Evolutionary conservation across 2,888 invertebrate species (phyloP).

Genomic region (Elgonia sp.): DNA sequence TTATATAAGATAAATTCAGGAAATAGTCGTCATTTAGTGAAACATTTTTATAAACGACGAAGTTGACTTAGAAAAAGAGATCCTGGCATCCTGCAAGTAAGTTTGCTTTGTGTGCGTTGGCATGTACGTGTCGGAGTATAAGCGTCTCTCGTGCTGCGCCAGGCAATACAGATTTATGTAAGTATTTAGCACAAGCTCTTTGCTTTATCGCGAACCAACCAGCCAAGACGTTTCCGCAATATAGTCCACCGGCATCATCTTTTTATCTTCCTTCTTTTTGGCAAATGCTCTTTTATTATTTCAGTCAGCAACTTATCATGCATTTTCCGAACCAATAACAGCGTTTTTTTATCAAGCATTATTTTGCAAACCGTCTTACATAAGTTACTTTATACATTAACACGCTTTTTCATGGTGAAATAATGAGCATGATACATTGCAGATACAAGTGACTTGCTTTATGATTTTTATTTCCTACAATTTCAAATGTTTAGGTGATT

Average conservation of each 20-base stretch:
- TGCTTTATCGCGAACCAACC: slow-evolving; percentile 86
- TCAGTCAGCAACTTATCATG: slow-evolving; percentile 57
- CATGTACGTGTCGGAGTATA: slow-evolving; percentile 80
- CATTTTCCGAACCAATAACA: slow-evolving; percentile 40
- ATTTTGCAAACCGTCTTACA: neutral
- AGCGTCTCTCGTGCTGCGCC: slow-evolving; percentile 84
- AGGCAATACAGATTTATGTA: slow-evolving; percentile 87
- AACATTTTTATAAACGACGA: slow-evolving; percentile 12
- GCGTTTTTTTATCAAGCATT: neutral
- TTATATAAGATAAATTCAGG: neutral
- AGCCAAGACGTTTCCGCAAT: slow-evolving; percentile 84
- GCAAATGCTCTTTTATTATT: slow-evolving; percentile 67
- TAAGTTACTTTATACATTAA: neutral
- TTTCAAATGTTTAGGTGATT: slow-evolving; percentile 57
- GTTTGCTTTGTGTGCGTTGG: slow-evolving; percentile 68
- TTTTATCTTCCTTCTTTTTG: slow-evolving; percentile 61
- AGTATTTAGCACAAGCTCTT: slow-evolving; percentile 87
- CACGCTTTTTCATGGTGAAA: neutral
- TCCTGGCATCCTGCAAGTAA: slow-evolving; percentile 39
- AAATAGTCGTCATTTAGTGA: neutral
- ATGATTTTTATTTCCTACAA: slow-evolving; percentile 52
- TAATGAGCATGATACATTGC: slow-evolving; percentile 28
- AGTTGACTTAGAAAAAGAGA: slow-evolving; percentile 6
- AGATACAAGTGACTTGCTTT: slow-evolving; percentile 8
- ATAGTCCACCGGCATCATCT: slow-evolving; percentile 66